phyloP scores from a whole-genome alignment of 2,888 invertebrate species.

The Liodrosophila aerea region DNA sequence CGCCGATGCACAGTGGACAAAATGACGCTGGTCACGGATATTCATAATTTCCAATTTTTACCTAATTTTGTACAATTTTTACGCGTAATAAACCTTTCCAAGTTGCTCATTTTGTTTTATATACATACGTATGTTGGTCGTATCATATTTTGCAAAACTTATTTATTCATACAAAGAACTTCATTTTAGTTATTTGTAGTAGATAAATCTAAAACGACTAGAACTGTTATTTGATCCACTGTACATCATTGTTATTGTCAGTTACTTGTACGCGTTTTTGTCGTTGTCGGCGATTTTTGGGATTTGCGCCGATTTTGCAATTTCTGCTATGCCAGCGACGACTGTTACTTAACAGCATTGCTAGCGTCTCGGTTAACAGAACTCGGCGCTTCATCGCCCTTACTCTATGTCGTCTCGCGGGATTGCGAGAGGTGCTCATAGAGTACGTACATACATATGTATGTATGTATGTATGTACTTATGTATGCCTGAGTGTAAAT shows the following conservation, averaged over 20 bases:
- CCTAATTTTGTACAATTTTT: neutral
- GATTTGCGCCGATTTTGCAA: conserved; percentile 75
- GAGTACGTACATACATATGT: too few relatives aligned
- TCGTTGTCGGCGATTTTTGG: conserved; percentile 73
- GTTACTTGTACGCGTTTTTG: conserved; percentile 62
- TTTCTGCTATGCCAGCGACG: conserved; percentile 53
- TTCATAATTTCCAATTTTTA: neutral
- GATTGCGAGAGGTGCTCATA: too few relatives aligned
- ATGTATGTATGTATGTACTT: too few relatives aligned
- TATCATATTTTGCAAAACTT: conserved; percentile 2
- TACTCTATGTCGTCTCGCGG: too few relatives aligned
- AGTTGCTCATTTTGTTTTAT: neutral
- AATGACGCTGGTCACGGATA: conserved; percentile 19
- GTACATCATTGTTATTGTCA: conserved; percentile 34
- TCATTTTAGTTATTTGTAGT: too few relatives aligned
- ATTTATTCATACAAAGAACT: too few relatives aligned
- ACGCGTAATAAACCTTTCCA: too few relatives aligned
- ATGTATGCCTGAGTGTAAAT: too few relatives aligned
- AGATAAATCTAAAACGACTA: too few relatives aligned
- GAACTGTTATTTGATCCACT: conserved; percentile 47
- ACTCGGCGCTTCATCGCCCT: conserved; percentile 7
- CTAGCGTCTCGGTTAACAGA: conserved; percentile 30
- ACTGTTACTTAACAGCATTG: conserved; percentile 54
- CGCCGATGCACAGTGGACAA: conserved; percentile 62
- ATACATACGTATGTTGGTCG: neutral